These are phyloP conservation scores for Heloderma charlesbogerti DNA, from an alignment of 2,113 vertebrate species.

Conservation along the genomic window DNA sequence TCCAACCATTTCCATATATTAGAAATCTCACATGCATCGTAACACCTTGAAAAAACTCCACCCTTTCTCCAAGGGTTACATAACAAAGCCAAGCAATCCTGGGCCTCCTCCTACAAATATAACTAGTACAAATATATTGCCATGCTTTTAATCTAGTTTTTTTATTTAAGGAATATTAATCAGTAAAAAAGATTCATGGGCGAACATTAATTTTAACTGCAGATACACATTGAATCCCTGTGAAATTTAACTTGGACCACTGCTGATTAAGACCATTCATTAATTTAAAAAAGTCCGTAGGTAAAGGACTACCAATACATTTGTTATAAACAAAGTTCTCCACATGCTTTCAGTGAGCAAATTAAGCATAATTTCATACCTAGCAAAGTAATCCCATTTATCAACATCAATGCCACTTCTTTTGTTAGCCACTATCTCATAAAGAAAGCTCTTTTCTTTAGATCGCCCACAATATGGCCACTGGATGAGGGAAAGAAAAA, in stretches of 20 bases:
- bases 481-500: slow-evolving; percentile 69
- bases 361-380: no score
- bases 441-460: slow-evolving; percentile 92
- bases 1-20: no score
- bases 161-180: background rate
- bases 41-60: no score
- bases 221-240: background rate
- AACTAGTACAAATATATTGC: background rate
- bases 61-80: no score
- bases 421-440: slow-evolving; percentile 96
- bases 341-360: accelerated
- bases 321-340: background rate
- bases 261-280: background rate
- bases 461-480: slow-evolving; percentile 88
- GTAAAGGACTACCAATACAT: background rate
- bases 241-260: background rate
- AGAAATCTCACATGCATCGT: no score
- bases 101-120: background rate
- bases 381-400: slow-evolving; percentile 99
- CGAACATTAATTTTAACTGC: no score
- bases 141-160: background rate
- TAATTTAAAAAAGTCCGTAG: background rate
- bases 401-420: slow-evolving; percentile 94
- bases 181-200: background rate
- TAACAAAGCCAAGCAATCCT: background rate